Conservation (phyloP, 1,140 invertebrate genomes). For the Delia radicum region DNA sequence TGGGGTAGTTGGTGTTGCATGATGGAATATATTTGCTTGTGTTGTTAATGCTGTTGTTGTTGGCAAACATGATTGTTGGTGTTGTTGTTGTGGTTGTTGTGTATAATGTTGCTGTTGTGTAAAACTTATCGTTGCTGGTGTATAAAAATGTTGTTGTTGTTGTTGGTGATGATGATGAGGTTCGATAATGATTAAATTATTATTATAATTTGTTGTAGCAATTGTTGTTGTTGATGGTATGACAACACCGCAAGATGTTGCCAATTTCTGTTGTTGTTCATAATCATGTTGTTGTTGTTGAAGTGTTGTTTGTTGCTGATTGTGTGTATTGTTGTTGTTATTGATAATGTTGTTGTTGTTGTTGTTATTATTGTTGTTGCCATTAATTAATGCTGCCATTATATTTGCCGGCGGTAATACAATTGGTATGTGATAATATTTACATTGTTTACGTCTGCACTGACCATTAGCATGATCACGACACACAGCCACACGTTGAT, state of each 20-base stretch:
- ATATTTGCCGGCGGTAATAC: slow-evolving; percentile 71
- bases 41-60: slow-evolving; percentile 27
- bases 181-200: slow-evolving; percentile 52
- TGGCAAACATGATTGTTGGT: slow-evolving; percentile 22
- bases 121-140: slow-evolving; percentile 27
- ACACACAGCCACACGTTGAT: slow-evolving; percentile 91
- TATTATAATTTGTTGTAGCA: slow-evolving; percentile 40
- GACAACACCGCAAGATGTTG: neutral
- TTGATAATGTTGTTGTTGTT: slow-evolving; percentile 22
- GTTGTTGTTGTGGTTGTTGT: slow-evolving; percentile 8
- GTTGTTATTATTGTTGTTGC: slow-evolving; percentile 39
- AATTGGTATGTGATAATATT: slow-evolving; percentile 91
- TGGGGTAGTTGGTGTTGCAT: slow-evolving; percentile 4
- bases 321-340: slow-evolving; percentile 22
- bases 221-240: slow-evolving; percentile 30
- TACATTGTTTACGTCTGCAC: slow-evolving; percentile 85
- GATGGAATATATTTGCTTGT: slow-evolving; percentile 27
- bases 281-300: slow-evolving; percentile 29
- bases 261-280: slow-evolving; percentile 14
- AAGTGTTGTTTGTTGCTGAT: slow-evolving; percentile 14
- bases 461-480: slow-evolving; percentile 89
- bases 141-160: slow-evolving; percentile 26
- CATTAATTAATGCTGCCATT: slow-evolving; percentile 54
- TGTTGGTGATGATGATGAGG: slow-evolving; percentile 36
- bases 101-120: slow-evolving; percentile 27